Evolutionary conservation across 2,797 vertebrate genomes (phyloP).

Genomic region (Microtus agrestis): DNA sequence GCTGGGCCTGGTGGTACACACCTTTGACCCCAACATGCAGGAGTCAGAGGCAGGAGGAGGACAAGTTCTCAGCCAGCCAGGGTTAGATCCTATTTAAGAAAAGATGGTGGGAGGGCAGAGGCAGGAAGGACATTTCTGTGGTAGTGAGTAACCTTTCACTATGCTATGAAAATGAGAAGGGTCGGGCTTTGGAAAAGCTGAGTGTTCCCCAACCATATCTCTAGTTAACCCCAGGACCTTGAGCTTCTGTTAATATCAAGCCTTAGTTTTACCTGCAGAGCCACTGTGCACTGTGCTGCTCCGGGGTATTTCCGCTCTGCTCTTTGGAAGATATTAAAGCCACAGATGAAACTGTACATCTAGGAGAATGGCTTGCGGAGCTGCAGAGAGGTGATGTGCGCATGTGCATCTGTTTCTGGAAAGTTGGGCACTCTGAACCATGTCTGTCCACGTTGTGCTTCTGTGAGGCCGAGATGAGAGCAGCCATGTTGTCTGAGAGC

Average conservation of each 20-base stretch:
- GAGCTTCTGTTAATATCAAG: background rate
- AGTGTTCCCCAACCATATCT: background rate
- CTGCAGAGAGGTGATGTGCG: accelerated
- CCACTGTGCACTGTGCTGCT: background rate
- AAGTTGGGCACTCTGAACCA: background rate
- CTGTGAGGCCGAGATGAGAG: background rate
- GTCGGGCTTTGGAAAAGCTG: background rate
- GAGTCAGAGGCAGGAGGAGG: background rate
- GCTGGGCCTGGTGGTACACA: background rate
- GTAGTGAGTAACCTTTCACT: background rate
- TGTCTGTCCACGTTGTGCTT: background rate
- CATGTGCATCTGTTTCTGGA: background rate
- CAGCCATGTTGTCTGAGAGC: accelerated
- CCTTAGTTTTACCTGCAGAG: background rate
- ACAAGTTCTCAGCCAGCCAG: background rate
- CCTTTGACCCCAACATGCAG: background rate
- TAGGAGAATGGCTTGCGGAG: accelerated
- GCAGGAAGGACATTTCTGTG: background rate
- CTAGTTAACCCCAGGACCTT: background rate
- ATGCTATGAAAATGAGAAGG: background rate
- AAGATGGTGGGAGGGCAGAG: background rate
- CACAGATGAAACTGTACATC: background rate
- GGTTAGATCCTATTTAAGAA: background rate
- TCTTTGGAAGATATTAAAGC: background rate
- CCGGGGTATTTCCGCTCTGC: background rate